These are phyloP conservation scores for Archilochus colubris DNA, from an alignment of 2,113 vertebrate species.

Conservation along the genomic window DNA sequence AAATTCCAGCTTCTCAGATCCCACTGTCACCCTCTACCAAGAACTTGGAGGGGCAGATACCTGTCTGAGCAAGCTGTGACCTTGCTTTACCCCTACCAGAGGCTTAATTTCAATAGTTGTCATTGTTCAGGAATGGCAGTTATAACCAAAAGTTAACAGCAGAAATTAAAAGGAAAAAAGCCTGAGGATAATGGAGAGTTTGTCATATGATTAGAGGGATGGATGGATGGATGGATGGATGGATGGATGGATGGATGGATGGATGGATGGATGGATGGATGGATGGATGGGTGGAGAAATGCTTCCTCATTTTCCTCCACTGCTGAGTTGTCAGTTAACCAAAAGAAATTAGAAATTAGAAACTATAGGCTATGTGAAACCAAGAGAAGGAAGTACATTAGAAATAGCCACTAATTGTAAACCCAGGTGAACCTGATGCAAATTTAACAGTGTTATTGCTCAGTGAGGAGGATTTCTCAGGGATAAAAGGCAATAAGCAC, in stretches of 20 bases:
- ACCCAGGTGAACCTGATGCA: background rate
- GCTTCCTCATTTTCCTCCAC: background rate
- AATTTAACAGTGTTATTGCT: background rate
- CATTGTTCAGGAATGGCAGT: background rate
- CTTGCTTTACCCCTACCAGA: background rate
- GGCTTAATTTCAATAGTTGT: background rate
- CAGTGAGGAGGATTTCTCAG: background rate
- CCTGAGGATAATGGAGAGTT: background rate
- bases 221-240: background rate
- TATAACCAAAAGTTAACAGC: background rate
- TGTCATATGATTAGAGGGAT: background rate
- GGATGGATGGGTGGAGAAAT: background rate
- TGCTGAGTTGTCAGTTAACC: background rate
- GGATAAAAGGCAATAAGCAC: constrained; percentile 26
- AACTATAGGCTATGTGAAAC: background rate
- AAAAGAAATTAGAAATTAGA: background rate
- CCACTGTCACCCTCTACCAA: background rate
- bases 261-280: background rate
- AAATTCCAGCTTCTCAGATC: accelerated
- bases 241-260: background rate
- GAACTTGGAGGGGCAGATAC: background rate
- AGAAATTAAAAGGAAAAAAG: background rate
- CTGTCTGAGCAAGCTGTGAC: background rate
- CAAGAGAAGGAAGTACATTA: background rate
- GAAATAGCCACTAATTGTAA: background rate